Evolutionary conservation across 2,797 vertebrate genomes (phyloP), one percentile per base, ranked within the genome.

Genomic region (Hephaestus fuliginosus): DNA sequence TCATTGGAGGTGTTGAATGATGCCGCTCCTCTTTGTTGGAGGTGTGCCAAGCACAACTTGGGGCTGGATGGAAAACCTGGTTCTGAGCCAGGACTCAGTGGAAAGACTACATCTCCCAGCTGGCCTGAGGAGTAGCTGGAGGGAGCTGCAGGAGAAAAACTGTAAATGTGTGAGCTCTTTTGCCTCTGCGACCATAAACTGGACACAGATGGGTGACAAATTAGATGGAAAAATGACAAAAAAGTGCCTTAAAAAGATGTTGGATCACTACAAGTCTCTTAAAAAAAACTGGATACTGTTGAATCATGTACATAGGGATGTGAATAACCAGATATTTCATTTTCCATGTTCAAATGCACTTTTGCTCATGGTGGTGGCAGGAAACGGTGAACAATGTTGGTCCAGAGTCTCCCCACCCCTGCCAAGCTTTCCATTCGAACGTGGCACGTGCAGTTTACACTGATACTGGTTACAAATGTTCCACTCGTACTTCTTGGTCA

Each of bases 101-200:
- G 36, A 70, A 49, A 75, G 73, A 86, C 76, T 56, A 33, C 82
- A 76, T 78, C 22, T 80, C 69, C 79, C 76, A 79, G 62, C 74
- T 66, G 9, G 70, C 68, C 46, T 58, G 7, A 30, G 75, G 49
- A 70, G 18, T 7, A 72, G 25, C 53, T 48, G 60, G 17, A 72
- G 69, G 3, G 62, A 48, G 68, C 39, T n/a, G 22, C 30, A 72
- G n/a, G 52, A 67, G 18, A 81, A 57, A 69, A 30, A 49, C 12
- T 44, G 12, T 28, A 10, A 1, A 67, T 53, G 13, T 58, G 18
- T 30, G 2, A 7, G 13, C 43, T 56, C 36, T 63, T 48, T 58
- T 28, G 64, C 22, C 60, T 44, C 13, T 46, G 44, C 13, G 48
- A 51, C 71, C 58, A 48, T 15, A 30, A 30, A 11, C 22, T 71